These are phyloP conservation scores for Coranthus polyacanthus DNA, from an alignment of 2,797 vertebrate genomes.

Conservation along the genomic window DNA sequence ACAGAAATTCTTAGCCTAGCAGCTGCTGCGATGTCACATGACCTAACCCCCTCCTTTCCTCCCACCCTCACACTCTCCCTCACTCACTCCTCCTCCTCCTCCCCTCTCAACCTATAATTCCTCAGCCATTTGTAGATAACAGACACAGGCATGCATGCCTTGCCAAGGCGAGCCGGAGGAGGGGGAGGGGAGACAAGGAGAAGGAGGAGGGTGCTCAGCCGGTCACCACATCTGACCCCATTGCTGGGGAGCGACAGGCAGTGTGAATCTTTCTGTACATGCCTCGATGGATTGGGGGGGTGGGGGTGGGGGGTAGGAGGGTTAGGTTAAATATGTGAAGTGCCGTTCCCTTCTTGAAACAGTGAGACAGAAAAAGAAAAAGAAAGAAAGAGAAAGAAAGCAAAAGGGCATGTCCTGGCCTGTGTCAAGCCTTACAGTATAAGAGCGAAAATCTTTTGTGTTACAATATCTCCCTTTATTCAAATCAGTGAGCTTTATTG, in stretches of 20 bases:
- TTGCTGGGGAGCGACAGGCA: slow-evolving; percentile 57
- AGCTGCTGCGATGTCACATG: slow-evolving; percentile 85
- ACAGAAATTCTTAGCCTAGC: slow-evolving; percentile 87
- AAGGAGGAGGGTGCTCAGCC: slow-evolving; percentile 59
- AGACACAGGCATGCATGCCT: slow-evolving; percentile 81
- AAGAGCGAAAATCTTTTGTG: slow-evolving; percentile 35
- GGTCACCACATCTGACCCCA: slow-evolving; percentile 82
- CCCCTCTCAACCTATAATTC: slow-evolving; percentile 85
- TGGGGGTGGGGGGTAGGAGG: slow-evolving; percentile 4
- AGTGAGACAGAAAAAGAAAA: slow-evolving; percentile 42
- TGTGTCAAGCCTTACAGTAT: slow-evolving; percentile 65
- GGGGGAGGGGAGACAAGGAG: slow-evolving; percentile 48
- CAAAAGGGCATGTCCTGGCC: slow-evolving; percentile 78
- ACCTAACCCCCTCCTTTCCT: slow-evolving; percentile 46
- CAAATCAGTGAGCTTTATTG: slow-evolving; percentile 7
- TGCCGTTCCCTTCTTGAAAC: slow-evolving; percentile 34
- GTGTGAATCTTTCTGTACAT: slow-evolving; percentile 31
- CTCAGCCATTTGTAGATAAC: slow-evolving; percentile 85
- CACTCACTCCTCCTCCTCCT: slow-evolving; percentile 62
- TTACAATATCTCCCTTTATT: slow-evolving; percentile 23
- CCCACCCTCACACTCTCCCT: slow-evolving; percentile 52
- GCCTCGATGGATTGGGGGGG: slow-evolving; percentile 20
- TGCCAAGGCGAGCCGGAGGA: slow-evolving; percentile 67
- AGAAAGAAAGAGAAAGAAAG: slow-evolving; percentile 44
- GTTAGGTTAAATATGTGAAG: slow-evolving; percentile 53